A percentile compares a stretch with the other conserved stretches of the same genome.
Conservation (phyloP, 1,140 invertebrate genomes). For the Papilio helenus region DNA sequence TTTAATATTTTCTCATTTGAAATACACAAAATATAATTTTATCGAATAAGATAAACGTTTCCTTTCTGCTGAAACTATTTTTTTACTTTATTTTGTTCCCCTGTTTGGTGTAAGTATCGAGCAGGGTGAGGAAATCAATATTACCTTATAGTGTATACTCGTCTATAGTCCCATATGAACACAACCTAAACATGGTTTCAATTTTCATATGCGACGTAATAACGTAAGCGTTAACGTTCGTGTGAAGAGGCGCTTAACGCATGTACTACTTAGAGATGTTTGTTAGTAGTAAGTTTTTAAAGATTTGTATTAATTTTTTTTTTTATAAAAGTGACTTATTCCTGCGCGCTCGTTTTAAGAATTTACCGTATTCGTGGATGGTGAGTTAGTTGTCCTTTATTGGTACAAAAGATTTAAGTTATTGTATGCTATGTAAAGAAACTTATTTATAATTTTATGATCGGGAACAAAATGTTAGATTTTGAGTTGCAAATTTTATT, state of each 20-base stretch:
- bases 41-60: background rate
- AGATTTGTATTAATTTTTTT: constrained; percentile 77
- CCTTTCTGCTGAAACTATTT: background rate
- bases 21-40: background rate
- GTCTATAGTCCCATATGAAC: background rate
- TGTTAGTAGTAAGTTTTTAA: constrained; percentile 80
- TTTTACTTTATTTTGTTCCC: background rate
- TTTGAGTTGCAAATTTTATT: constrained; percentile 77
- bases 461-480: constrained; percentile 79
- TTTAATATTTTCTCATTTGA: background rate
- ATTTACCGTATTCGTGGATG: constrained; percentile 55
- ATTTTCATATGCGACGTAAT: constrained; percentile 11
- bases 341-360: constrained; percentile 75
- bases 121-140: background rate
- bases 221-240: constrained; percentile 10
- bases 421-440: constrained; percentile 63
- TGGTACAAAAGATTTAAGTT: constrained; percentile 75
- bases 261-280: constrained; percentile 68
- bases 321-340: constrained; percentile 73
- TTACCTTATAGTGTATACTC: background rate
- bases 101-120: background rate
- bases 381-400: constrained; percentile 73
- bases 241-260: constrained; percentile 45
- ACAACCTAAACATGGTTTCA: background rate
- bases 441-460: constrained; percentile 75